These are phyloP conservation scores for Acipenser ruthenus DNA, from an alignment of 2,797 vertebrate genomes.

Conservation along the genomic window DNA sequence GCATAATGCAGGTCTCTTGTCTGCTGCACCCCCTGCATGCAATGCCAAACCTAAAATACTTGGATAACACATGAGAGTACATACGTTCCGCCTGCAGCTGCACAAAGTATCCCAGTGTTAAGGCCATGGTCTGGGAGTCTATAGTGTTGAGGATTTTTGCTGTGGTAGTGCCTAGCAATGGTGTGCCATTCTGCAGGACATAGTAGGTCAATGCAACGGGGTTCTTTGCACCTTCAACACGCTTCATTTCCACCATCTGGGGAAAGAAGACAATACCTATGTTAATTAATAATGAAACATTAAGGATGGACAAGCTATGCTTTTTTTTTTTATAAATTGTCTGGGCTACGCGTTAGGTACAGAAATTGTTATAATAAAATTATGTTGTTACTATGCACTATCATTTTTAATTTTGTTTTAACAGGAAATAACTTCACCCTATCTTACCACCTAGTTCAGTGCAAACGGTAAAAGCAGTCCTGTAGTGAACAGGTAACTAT, in stretches of 20 bases:
- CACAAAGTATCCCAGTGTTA: slow-evolving; percentile 90
- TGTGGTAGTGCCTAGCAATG: slow-evolving; percentile 77
- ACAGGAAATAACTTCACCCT: slow-evolving; percentile 26
- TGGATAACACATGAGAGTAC: slow-evolving; percentile 35
- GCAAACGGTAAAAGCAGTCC: no score
- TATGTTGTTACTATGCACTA: no score
- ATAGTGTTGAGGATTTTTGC: slow-evolving; percentile 93
- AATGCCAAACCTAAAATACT: slow-evolving; percentile 31
- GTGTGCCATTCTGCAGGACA: slow-evolving; percentile 71
- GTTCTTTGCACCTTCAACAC: slow-evolving; percentile 77
- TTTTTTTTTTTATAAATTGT: no score
- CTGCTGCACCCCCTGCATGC: slow-evolving; percentile 33
- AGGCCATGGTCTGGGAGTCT: slow-evolving; percentile 92
- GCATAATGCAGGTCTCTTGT: no score
- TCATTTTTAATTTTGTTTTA: slow-evolving; percentile 21
- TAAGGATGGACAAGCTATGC: no score
- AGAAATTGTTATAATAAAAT: no score
- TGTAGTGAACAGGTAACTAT: background rate
- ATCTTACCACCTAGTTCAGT: no score
- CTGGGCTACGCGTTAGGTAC: no score
- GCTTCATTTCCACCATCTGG: slow-evolving; percentile 92
- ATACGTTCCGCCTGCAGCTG: slow-evolving; percentile 95
- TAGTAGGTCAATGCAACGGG: slow-evolving; percentile 93
- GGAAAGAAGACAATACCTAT: slow-evolving; percentile 14
- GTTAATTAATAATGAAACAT: no score